Percentiles rank a stretch among this genome's conserved stretches.
phyloP scores from a whole-genome alignment of 2,113 vertebrate genomes.

The Heterocephalus glaber region DNA sequence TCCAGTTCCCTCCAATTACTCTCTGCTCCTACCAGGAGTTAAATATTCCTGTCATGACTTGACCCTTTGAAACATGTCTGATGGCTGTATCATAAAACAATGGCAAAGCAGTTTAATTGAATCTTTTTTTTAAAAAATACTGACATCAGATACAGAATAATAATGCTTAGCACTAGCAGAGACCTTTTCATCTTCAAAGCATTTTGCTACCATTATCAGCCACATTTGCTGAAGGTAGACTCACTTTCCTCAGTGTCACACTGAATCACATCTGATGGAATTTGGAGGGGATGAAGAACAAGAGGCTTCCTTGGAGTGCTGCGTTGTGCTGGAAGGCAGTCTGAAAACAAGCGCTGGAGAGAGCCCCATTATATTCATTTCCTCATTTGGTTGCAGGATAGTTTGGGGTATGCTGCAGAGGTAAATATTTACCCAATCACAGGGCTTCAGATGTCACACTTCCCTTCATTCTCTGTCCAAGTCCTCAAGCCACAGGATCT shows the following conservation, averaged over 20 bases:
- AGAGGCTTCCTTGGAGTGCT: not conserved
- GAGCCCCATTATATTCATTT: not conserved
- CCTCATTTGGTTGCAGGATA: not conserved
- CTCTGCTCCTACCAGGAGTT: slow-evolving; percentile 53
- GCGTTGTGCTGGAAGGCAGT: not conserved
- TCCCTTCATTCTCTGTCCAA: not conserved
- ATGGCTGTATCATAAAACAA: slow-evolving; percentile 66
- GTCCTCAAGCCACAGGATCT: not conserved
- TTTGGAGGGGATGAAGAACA: not conserved
- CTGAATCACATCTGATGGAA: not conserved
- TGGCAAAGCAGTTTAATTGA: slow-evolving; percentile 60
- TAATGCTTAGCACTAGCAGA: slow-evolving; percentile 31
- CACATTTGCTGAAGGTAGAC: not conserved
- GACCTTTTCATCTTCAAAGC: slow-evolving; percentile 64
- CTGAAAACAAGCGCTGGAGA: not conserved
- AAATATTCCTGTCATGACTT: slow-evolving; percentile 55
- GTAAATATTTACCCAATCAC: not conserved
- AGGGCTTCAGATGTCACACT: not conserved
- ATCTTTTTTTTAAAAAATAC: slow-evolving; percentile 1
- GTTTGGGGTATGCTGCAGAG: not conserved
- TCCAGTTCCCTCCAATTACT: not conserved
- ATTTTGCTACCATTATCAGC: not conserved
- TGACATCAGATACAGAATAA: slow-evolving; percentile 61
- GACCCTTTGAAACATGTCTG: not conserved
- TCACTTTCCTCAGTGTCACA: not conserved